phyloP scores from a whole-genome alignment of 1,140 invertebrate genomes.

The Neocloeon triangulifer region DNA sequence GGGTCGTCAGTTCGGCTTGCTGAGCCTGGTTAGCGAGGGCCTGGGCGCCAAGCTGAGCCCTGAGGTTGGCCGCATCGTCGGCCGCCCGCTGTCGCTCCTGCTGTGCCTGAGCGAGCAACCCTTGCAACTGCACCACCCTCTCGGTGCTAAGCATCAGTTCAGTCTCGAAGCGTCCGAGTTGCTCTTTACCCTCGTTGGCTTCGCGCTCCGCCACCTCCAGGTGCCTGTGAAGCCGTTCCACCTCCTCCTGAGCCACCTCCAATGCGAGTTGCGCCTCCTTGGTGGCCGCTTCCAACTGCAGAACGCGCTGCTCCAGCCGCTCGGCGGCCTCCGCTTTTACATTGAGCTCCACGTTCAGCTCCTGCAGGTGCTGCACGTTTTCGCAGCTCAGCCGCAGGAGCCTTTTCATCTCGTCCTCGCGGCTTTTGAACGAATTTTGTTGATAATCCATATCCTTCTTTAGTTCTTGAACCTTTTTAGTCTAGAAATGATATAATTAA shows the following conservation, averaged over 20 bases:
- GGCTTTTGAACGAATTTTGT: no score
- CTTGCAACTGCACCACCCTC: conserved; percentile 10
- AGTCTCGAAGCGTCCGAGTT: conserved; percentile 17
- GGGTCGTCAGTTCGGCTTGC: conserved; percentile 14
- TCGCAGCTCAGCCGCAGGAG: no score
- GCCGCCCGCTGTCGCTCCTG: conserved; percentile 21
- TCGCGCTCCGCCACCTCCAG: conserved; percentile 10
- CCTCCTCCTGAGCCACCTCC: background rate
- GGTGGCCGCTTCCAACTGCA: background rate
- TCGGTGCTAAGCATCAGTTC: conserved; percentile 10
- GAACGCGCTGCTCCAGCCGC: background rate
- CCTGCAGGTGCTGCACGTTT: no score
- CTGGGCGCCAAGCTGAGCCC: conserved; percentile 29
- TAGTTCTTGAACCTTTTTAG: no score
- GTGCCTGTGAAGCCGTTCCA: background rate
- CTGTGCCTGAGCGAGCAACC: conserved; percentile 10
- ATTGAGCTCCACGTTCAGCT: no score
- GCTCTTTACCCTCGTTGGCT: conserved; percentile 19
- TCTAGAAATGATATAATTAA: no score
- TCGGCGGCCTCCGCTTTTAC: conserved; percentile 2
- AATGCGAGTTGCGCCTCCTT: background rate
- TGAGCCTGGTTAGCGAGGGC: no score
- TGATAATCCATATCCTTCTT: no score
- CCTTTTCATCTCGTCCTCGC: no score
- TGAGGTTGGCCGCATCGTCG: conserved; percentile 26